Base-by-base conservation (phyloP, 2,888 invertebrate species). In the Serrognathus titanus region DNA sequence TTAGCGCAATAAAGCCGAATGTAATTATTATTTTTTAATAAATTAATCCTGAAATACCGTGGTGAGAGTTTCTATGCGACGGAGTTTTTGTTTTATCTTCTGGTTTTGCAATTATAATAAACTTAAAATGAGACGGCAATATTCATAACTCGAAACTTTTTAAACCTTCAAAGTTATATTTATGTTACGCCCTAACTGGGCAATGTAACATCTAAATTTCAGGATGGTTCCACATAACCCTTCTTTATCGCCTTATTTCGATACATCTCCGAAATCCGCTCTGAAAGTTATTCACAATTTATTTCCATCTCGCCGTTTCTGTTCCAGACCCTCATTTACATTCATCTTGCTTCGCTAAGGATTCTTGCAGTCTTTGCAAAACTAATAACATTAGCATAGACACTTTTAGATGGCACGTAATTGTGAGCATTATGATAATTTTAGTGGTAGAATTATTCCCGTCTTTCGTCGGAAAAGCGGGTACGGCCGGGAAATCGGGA, bases 221-320 rank as follows among this genome's bases (percentile, higher is more conserved):
- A 71, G 70, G 71, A 68, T 69, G 71, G 70, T 70, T 70, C 66
- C 67, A 68, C 60, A 69, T 74, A 75, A 75, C 73, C 73, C 73
- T 75, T 75, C 73, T 75, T 75, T 76, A 75, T 73, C 67, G 69
- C 70, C 70, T 67, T 71, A 71, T 73, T 73, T 69, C 73, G 71
- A 74, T 75, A 75, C 70, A 74, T 75, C 75, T 73, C 71, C 71
- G 66, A 69, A 72, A 74, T 74, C 73, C 73, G 69, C 71, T 71
- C 68, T 68, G 70, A 70, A 68, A 69, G 69, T 70, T 69, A 72
- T 69, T 66, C 68, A 65, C 68, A 70, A 74, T 73, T 74, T 74
- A 73, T 71, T 56, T 50, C 55, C 59, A 57, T 62, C 61, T 57
- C 61, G 63, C 63, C 58, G 64, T 65, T 61, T 63, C 61, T 65